Evolutionary conservation across 2,113 vertebrate genomes (phyloP).

Genomic region (Lepisosteus osseus): DNA sequence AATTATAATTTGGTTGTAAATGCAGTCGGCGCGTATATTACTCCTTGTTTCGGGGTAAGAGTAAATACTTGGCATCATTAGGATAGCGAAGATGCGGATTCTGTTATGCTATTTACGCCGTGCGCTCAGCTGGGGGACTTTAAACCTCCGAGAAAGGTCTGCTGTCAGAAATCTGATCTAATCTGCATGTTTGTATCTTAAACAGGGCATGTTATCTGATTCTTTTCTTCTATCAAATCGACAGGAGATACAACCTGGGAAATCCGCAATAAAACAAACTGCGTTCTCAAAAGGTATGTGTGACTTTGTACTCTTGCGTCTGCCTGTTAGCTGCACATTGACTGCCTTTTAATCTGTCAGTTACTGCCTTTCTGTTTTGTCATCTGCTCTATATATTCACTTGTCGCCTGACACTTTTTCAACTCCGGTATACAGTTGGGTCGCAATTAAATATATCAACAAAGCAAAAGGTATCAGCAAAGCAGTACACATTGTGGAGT

Average conservation of each 20-base stretch:
- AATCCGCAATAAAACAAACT: conserved; percentile 70
- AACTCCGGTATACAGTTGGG: conserved; percentile 55
- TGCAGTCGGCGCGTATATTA: conserved; percentile 27
- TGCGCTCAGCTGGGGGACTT: conserved; percentile 53
- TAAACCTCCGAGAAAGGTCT: conserved; percentile 47
- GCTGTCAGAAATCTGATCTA: conserved; percentile 61
- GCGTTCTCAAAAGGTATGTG: conserved; percentile 68
- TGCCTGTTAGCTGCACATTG: conserved; percentile 70
- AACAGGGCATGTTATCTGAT: conserved; percentile 67
- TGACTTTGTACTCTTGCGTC: conserved; percentile 68
- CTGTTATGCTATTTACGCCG: conserved; percentile 40
- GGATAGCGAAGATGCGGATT: conserved; percentile 30
- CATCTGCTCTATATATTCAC: conserved; percentile 64
- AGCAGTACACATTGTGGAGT: not conserved
- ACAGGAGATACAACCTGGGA: conserved; percentile 70
- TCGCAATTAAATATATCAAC: conserved; percentile 70
- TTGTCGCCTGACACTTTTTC: conserved; percentile 67
- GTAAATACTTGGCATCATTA: conserved; percentile 48
- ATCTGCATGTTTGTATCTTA: conserved; percentile 77
- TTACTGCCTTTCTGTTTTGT: conserved; percentile 70
- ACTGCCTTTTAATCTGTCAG: conserved; percentile 79
- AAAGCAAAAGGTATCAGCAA: conserved; percentile 39
- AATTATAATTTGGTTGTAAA: conserved; percentile 37
- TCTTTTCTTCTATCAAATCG: conserved; percentile 53
- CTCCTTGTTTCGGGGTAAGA: conserved; percentile 47